Evolutionary conservation across 1,140 invertebrate species (phyloP), one percentile per base, ranked within the genome.

Genomic region (Drosophila fuyamai): DNA sequence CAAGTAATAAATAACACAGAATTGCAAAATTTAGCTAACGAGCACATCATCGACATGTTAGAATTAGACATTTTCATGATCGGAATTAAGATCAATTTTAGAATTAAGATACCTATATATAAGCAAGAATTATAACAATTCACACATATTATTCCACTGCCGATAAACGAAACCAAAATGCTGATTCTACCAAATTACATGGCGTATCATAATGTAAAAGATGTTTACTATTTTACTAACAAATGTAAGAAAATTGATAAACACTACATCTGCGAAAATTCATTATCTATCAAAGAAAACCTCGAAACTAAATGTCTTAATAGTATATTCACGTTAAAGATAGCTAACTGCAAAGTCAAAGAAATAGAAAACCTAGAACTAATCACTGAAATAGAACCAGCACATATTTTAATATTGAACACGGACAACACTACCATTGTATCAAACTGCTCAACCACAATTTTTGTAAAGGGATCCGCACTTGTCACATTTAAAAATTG

Each of bases 351-450:
- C 16, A 48, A 27, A 48, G 18, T 48, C 46, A 48, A 13, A 46
- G 44, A 46, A 1, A 13, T 23, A 12, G 44, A 13, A 4, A 46
- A 23, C 18, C 10, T 7, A 27, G 23, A 27, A 48, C 9, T 16
- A 51, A 51, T 51, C 14, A 51, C 48, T 2, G n/a, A 51, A 12
- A 35, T 35, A 51, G 48, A 35, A 35, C 48, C 50, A 2, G 50
- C 13, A 51, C 50, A 51, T n/a, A 36, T 51, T 1, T n/a, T 36
- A 35, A 35, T 40, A 9, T 16, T 51, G 9, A 51, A 35, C 29
- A 51, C 48, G 9, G 4, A 7, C 7, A 51, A 51, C 48, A 14
- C n/a, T 10, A 51, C 46, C 18, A 48, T 48, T 27, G 46, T 7
- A 48, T 48, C 46, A n/a, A 29, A 48, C 9, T 48, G 46, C 6